Percentiles rank a stretch among this genome's conserved stretches.
phyloP scores from a whole-genome alignment of 2,888 invertebrate species.

The Machimus rusticus region DNA sequence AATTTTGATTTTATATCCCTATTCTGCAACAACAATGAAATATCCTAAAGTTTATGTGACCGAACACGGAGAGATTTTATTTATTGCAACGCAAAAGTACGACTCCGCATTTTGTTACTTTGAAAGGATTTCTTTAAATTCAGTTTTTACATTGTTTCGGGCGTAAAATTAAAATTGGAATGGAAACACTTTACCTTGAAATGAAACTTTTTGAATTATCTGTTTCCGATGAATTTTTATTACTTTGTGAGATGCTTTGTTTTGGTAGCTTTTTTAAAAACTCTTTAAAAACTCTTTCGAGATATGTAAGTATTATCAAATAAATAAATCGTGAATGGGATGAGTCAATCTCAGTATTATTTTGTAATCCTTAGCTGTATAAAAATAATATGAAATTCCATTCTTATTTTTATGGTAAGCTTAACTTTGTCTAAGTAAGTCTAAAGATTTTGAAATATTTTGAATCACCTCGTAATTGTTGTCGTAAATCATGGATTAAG shows the following conservation, averaged over 20 bases:
- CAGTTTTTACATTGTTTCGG: not conserved
- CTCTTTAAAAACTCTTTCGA: too few species aligned
- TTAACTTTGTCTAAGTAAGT: too few species aligned
- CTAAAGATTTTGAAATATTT: too few species aligned
- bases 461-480: too few species aligned
- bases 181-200: not conserved
- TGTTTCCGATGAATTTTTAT: not conserved
- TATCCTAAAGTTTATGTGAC: not conserved
- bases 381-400: too few species aligned
- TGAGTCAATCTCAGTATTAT: too few species aligned
- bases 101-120: not conserved
- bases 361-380: too few species aligned
- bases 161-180: not conserved
- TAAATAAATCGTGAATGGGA: too few species aligned
- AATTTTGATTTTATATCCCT: not conserved
- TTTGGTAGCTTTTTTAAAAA: too few species aligned
- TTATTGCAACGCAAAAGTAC: not conserved
- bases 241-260: not conserved
- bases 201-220: not conserved
- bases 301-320: too few species aligned
- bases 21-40: not conserved
- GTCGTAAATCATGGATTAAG: too few species aligned
- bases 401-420: too few species aligned
- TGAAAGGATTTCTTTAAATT: not conserved
- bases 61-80: not conserved